Base-by-base conservation (phyloP, 2,797 vertebrate genomes). In the Poliocrania exsul region DNA sequence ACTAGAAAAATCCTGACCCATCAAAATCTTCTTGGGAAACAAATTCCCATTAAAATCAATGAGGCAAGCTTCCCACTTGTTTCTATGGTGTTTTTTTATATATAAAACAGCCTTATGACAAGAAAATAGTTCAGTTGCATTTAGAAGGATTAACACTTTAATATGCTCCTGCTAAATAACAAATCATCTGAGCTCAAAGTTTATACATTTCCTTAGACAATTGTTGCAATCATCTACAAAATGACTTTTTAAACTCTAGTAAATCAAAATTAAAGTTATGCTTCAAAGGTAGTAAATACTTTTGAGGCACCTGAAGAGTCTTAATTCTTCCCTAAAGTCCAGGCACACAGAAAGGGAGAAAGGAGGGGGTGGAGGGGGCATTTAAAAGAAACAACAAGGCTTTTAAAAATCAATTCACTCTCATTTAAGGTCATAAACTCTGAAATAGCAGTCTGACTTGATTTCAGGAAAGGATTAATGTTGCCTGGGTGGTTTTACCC, bases 31-130 rank as follows among this genome's bases (percentile, higher is more conserved):
- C 80, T 57, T 93, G 91, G 57, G 85, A 92, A 96, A 86, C 65
- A 87, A 92, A 92, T 86, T 72, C 57, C 89, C 81, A 33, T 88
- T 91, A 79, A 96, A 96, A 96, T 95, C 93, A 93, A 86, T 93
- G 87, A 93, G 85, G 84, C 75, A 96, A 94, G 87, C 70, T 83
- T 96, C 92, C 92, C 70, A 93, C 87, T 91, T 81, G 69, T 85
- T 96, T 84, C 71, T 84, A 28, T 33, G 33, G 78, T 15, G 9
- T 81, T 94, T 94, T 80, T 28, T 78, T 92, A 69, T 56, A 75
- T 71, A 71, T 93, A 85, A 82, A 94, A 65, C 50, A 79, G 28
- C 9, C 20, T 87, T 78, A 69, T 57, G 74, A 92, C 92, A 81
- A 81, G 26, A 83, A 90, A 93, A 70, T 64, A 85, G 46, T 89